These are phyloP conservation scores for Morelia viridis DNA, from an alignment of 2,797 vertebrate species.

Conservation along the genomic window DNA sequence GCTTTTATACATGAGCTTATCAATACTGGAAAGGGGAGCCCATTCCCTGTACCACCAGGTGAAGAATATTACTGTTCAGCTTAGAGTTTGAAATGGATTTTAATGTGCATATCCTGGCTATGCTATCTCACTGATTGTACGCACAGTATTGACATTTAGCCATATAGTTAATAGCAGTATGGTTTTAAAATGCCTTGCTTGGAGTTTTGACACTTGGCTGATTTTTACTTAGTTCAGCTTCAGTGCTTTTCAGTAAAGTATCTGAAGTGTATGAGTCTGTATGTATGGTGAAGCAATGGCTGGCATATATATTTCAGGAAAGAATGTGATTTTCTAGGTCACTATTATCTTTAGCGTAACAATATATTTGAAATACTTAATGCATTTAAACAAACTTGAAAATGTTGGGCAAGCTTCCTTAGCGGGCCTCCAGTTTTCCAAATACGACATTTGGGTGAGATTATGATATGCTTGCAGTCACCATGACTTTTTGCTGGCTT, in stretches of 20 bases:
- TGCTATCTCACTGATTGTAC: background rate
- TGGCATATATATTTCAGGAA: background rate
- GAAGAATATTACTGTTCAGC: background rate
- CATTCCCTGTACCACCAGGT: background rate
- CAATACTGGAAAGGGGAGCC: background rate
- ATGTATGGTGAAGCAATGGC: background rate
- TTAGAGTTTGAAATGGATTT: background rate
- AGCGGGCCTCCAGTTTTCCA: background rate
- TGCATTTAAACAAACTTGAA: background rate
- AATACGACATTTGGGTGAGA: background rate
- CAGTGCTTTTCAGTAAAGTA: background rate
- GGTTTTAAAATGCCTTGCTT: conserved; percentile 4
- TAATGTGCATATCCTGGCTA: background rate
- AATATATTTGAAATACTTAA: background rate
- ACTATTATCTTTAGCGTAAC: background rate
- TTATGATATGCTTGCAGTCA: background rate
- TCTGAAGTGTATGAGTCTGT: background rate
- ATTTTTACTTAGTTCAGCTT: conserved; percentile 17
- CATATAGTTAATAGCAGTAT: background rate
- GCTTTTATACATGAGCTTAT: background rate
- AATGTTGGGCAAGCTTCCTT: background rate
- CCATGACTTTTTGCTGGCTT: background rate
- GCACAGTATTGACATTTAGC: background rate
- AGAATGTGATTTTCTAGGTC: background rate
- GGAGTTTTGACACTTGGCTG: background rate